Evolutionary conservation across 1,140 invertebrate genomes (phyloP).

Genomic region (Drosophila quadrilineata): DNA sequence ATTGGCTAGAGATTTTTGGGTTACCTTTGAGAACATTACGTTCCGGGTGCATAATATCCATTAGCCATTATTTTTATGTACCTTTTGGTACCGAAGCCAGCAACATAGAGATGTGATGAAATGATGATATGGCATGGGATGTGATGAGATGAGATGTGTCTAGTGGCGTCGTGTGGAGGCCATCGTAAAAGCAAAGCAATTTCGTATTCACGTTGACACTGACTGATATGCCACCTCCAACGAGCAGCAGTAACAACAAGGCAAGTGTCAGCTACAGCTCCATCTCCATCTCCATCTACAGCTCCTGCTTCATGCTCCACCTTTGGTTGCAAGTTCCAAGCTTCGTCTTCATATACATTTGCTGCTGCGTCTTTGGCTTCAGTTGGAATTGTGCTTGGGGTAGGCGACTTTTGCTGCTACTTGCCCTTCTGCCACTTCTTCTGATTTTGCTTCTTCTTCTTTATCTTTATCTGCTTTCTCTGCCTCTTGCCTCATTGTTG

Average conservation of each 20-base stretch:
- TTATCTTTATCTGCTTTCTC: not conserved
- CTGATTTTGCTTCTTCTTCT: not conserved
- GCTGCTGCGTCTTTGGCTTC: constrained; percentile 13
- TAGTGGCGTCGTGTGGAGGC: too few species aligned
- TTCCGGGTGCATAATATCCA: constrained; percentile 35
- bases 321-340: too few species aligned
- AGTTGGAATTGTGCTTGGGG: too few species aligned
- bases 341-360: constrained; percentile 6
- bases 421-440: constrained; percentile 28
- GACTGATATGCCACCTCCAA: constrained; percentile 63
- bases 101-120: too few species aligned
- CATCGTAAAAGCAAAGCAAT: constrained; percentile 74
- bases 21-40: constrained; percentile 14
- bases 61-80: constrained; percentile 45
- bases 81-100: too few species aligned
- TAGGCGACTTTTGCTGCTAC: not conserved
- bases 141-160: too few species aligned
- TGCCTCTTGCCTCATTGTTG: too few species aligned
- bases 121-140: constrained; percentile 14
- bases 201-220: constrained; percentile 75
- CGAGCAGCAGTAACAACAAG: constrained; percentile 4
- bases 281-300: not conserved
- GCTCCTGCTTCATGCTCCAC: too few species aligned
- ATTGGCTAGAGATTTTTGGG: too few species aligned
- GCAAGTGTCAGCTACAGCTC: constrained; percentile 1